These are phyloP conservation scores for Daptonema setosum DNA, from an alignment of 2,888 invertebrate species.

Conservation along the genomic window DNA sequence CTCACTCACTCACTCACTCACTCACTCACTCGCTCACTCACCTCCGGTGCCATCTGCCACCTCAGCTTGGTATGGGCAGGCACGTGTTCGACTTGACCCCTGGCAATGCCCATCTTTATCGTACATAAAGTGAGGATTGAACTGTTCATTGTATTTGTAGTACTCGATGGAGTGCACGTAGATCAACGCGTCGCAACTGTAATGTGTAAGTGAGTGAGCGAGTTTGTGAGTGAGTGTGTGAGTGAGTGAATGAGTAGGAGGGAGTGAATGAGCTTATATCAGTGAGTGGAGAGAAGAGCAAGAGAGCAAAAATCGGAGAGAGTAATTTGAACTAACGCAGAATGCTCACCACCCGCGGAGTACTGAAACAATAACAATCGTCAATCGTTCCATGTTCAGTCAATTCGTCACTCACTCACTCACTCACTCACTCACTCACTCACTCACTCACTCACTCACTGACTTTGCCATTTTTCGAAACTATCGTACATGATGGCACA, in stretches of 20 bases:
- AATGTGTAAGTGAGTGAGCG: neutral
- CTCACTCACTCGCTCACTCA: neutral
- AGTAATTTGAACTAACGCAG: neutral
- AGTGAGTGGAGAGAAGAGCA: neutral
- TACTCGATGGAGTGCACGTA: constrained; percentile 20
- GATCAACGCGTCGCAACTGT: constrained; percentile 15
- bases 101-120: constrained; percentile 17
- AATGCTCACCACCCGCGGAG: neutral
- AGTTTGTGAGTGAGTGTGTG: neutral
- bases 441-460: too few relatives aligned
- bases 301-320: neutral
- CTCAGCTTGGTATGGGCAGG: constrained; percentile 59
- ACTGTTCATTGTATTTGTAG: constrained; percentile 17
- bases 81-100: constrained; percentile 32
- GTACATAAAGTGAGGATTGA: constrained; percentile 10
- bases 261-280: neutral
- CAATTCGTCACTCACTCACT: too few relatives aligned
- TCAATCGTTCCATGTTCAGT: too few relatives aligned
- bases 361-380: neutral
- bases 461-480: constrained; percentile 66
- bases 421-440: too few relatives aligned
- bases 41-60: constrained; percentile 45
- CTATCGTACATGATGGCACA: constrained; percentile 79
- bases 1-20: neutral
- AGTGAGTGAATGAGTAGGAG: neutral